A percentile compares a stretch with the other conserved stretches of the same genome.
These are phyloP conservation scores for Drosophila obscura DNA, from an alignment of 1,140 invertebrate species.

Conservation along the genomic window DNA sequence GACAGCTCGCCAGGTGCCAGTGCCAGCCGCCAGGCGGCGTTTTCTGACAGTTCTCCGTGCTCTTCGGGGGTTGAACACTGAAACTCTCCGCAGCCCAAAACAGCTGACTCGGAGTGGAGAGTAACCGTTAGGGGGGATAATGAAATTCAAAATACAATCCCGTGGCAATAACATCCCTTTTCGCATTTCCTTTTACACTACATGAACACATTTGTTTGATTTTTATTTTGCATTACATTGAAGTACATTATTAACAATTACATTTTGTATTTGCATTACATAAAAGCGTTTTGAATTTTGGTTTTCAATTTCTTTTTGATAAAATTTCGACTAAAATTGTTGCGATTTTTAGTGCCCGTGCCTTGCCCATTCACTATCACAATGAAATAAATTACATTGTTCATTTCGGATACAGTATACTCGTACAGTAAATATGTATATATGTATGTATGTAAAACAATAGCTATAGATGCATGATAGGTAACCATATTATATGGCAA, in stretches of 20 bases:
- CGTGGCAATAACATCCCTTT: background rate
- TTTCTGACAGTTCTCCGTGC: conserved; percentile 30
- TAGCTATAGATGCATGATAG: conserved; percentile 57
- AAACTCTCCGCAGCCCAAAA: too few species aligned
- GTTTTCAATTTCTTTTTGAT: conserved; percentile 38
- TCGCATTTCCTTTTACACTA: conserved; percentile 42
- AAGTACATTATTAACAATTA: conserved; percentile 75
- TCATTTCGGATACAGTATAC: conserved; percentile 40
- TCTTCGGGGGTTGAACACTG: conserved; percentile 42
- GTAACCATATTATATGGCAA: conserved; percentile 53
- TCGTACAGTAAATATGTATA: conserved; percentile 47
- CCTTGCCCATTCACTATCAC: conserved; percentile 64
- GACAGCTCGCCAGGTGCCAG: conserved; percentile 36
- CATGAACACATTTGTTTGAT: conserved; percentile 65
- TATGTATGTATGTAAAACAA: conserved; percentile 60
- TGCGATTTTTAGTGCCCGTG: conserved; percentile 55
- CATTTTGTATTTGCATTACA: conserved; percentile 65
- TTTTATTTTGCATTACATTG: conserved; percentile 69
- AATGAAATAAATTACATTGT: conserved; percentile 78
- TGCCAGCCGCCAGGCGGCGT: conserved; percentile 45
- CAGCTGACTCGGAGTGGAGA: conserved; percentile 34
- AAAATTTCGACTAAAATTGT: conserved; percentile 69
- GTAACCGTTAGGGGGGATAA: conserved; percentile 10
- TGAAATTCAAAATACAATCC: conserved; percentile 14
- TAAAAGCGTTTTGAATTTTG: conserved; percentile 61